A percentile compares a stretch with the other conserved stretches of the same genome.
Evolutionary conservation across 2,797 vertebrate species (phyloP).

Genomic region (Distichodus sexfasciatus): DNA sequence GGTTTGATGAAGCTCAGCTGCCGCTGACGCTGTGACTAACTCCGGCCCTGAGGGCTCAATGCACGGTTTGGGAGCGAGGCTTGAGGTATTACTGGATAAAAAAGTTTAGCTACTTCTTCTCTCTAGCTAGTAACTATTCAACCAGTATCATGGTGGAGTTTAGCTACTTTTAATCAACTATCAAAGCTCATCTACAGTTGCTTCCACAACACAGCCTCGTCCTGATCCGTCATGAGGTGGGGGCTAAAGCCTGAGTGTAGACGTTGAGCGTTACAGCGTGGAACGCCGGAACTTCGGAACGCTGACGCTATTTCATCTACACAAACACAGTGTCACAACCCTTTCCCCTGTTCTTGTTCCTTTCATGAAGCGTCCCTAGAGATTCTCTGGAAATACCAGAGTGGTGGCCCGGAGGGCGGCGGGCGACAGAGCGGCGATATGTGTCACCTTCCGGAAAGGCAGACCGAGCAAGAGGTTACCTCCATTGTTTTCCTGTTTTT

Average conservation of each 20-base stretch:
- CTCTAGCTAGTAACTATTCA: no score
- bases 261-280: not conserved
- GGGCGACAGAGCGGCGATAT: slow-evolving; percentile 60
- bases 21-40: slow-evolving; percentile 34
- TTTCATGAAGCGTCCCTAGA: slow-evolving; percentile 52
- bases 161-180: no score
- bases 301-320: slow-evolving; percentile 11
- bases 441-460: slow-evolving; percentile 62
- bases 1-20: slow-evolving; percentile 36
- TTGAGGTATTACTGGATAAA: not conserved
- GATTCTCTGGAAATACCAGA: slow-evolving; percentile 73
- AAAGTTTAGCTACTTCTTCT: not conserved
- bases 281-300: slow-evolving; percentile 6
- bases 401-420: slow-evolving; percentile 50
- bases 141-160: no score
- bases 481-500: not conserved
- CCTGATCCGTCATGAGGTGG: not conserved
- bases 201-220: no score
- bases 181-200: no score
- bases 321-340: not conserved
- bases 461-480: slow-evolving; percentile 49
- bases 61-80: slow-evolving; percentile 2
- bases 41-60: not conserved
- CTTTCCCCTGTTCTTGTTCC: not conserved
- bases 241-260: not conserved